Conservation (phyloP, 2,797 vertebrate genomes). For the Cuculus canorus region DNA sequence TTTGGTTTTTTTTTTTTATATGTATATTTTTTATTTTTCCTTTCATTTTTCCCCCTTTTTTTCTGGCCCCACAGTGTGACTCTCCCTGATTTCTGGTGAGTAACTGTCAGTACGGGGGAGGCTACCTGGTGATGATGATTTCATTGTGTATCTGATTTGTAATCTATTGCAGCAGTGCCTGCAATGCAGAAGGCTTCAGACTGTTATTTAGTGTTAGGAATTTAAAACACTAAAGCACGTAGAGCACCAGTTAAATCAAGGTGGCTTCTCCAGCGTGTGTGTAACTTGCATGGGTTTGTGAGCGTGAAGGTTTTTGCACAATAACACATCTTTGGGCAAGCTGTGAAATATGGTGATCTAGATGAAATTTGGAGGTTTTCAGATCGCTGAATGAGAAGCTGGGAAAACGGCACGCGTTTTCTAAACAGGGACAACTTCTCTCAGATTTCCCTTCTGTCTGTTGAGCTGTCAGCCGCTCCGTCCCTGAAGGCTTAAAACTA, state of each 20-base stretch:
- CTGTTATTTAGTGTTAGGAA: neutral
- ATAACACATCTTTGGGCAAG: neutral
- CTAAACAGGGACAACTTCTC: neutral
- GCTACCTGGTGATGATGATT: neutral
- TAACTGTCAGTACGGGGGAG: neutral
- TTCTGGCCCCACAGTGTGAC: neutral
- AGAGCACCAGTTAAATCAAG: neutral
- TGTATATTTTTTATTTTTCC: no score
- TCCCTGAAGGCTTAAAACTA: constrained; percentile 10
- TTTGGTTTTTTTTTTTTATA: no score
- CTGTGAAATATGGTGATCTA: neutral
- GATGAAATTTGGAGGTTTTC: neutral
- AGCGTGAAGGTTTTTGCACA: neutral
- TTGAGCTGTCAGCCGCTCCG: constrained; percentile 36
- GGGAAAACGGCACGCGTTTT: neutral
- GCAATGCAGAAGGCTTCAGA: neutral
- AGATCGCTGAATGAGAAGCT: neutral
- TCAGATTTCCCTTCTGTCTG: constrained; percentile 17
- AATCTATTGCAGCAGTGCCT: neutral
- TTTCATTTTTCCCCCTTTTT: accelerated
- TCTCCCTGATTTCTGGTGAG: constrained; percentile 17
- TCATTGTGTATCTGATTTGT: neutral
- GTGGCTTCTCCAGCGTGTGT: neutral
- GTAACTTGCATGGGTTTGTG: neutral
- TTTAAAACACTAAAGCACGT: neutral